Evolutionary conservation across 2,113 vertebrate species (phyloP), one percentile per base, ranked within the genome.

Genomic region (Corythaixoides concolor): DNA sequence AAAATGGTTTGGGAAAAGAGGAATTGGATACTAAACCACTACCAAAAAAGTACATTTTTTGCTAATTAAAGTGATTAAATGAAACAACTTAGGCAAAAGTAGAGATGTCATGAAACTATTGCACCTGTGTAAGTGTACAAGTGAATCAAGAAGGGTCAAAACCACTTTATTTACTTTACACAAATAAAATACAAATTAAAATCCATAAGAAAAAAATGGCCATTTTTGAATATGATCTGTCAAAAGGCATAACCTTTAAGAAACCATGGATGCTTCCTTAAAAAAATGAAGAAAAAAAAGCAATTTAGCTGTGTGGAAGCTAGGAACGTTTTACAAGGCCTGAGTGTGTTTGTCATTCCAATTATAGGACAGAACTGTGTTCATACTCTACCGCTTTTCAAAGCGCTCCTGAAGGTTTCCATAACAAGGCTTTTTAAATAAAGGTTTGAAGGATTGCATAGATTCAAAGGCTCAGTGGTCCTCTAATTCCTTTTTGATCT

Each of bases 401-500:
- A 97, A 97, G 96, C 9, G 2, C 59, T 95, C 95, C 85, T 50
- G 76, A 87, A 96, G 91, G 96, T 72, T 93, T 96, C 96, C 94
- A 60, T 95, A 93, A 77, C 94, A 91, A 96, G 96, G 93, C 82
- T 95, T 97, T 96, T 97, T 91, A 97, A 96, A 95, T 92, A 95
- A 96, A 97, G 94, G 95, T 93, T 96, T 82, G 92, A 95, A 92
- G 85, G 50, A 91, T 59, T 88, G 95, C 96, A 82, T 94, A 94
- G 95, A 84, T 89, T 98, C 96, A 97, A 93, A 96, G 95, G 92
- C 95, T 98, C 98, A 98, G 94, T 97, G 98, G 91, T 98, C 98
- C 66, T 98, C 93, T 21, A 99, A 98, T 95, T 99, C 98, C 90
- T 98, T 98, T 90, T 97, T 98, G 95, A 99, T 97, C 96, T 99